Evolutionary conservation across 1,140 invertebrate species (phyloP), one percentile per base, ranked within the genome.

Genomic region (Monomorium pharaonis): DNA sequence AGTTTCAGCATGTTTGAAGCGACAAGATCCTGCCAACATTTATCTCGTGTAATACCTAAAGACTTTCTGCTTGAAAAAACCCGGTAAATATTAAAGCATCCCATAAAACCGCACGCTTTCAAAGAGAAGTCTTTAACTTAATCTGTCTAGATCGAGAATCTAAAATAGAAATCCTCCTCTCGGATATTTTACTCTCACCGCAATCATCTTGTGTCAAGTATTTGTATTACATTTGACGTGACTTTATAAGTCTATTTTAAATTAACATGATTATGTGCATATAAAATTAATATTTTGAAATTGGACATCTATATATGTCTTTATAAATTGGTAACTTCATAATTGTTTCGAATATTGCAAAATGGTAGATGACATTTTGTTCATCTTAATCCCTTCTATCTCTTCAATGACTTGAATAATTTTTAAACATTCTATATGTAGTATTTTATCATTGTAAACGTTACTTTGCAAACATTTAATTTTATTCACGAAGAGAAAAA

Each of bases 1-100:
- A 72, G 51, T 83, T 83, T 72, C 78, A 83, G 78, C 65, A 72
- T 83, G 63, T 72, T 58, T 72, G 33, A 83, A 72, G 33, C 65
- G 37, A 30, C 76, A 24, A 58, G 51, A 72, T 83, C 67, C 51
- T 12, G 21, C 37, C 7, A 72, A 70, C 51, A 58, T 81, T 81
- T 70, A 81, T 83, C 78, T 44, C 67, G 24, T 56, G 21, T 69
- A 80, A 81, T 58, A 81, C 51, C 37, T 49, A 47, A 65, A 44
- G 65, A 81, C 21, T 81, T 81, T 72, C 37, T 58, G 78, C 67
- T 72, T 58, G 33, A 56, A 58, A n/a, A 70, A 72, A 81, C 49
- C 9, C 51, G 18, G 12, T 72, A 83, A 72, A 83, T 83, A 72
- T 83, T 83, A 44, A 83, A 83, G 51, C 37, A 27, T 3, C 30